These are phyloP conservation scores for Leptinotarsa juncta DNA, from an alignment of 2,888 invertebrate genomes.

Conservation along the genomic window DNA sequence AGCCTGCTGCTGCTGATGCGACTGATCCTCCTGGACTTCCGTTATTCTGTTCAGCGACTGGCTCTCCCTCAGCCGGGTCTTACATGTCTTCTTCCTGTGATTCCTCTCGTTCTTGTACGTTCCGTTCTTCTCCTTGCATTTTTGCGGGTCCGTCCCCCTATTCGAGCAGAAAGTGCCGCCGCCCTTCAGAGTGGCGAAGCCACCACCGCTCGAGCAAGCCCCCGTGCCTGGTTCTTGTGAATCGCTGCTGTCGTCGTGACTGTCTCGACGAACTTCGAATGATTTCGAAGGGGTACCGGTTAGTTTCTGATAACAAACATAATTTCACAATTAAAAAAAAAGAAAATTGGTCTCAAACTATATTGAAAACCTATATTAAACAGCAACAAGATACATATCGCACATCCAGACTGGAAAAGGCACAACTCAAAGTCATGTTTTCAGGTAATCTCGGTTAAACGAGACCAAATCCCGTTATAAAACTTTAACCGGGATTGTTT, in stretches of 20 bases:
- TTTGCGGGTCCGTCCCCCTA: constrained; percentile 23
- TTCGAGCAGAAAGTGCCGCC: constrained; percentile 19
- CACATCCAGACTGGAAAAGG: too few species aligned
- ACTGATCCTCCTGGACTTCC: constrained; percentile 81
- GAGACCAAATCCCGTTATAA: too few species aligned
- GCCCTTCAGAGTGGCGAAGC: constrained; percentile 17
- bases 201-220: constrained; percentile 36
- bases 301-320: constrained; percentile 65
- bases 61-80: constrained; percentile 80
- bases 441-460: too few species aligned
- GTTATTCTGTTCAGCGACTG: constrained; percentile 88
- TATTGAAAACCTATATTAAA: too few species aligned
- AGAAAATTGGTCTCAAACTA: neutral
- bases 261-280: constrained; percentile 73
- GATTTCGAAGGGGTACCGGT: constrained; percentile 67
- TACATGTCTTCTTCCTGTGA: constrained; percentile 70
- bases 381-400: too few species aligned
- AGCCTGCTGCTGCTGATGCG: constrained; percentile 51
- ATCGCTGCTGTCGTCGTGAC: constrained; percentile 88
- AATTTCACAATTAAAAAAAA: neutral
- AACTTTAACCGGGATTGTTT: too few species aligned
- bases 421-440: too few species aligned
- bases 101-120: constrained; percentile 58
- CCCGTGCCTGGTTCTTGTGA: constrained; percentile 65
- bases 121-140: constrained; percentile 44